Percentiles rank a stretch among this genome's conserved stretches.
phyloP scores from a whole-genome alignment of 2,113 vertebrate genomes.

The Raja brachyura region DNA sequence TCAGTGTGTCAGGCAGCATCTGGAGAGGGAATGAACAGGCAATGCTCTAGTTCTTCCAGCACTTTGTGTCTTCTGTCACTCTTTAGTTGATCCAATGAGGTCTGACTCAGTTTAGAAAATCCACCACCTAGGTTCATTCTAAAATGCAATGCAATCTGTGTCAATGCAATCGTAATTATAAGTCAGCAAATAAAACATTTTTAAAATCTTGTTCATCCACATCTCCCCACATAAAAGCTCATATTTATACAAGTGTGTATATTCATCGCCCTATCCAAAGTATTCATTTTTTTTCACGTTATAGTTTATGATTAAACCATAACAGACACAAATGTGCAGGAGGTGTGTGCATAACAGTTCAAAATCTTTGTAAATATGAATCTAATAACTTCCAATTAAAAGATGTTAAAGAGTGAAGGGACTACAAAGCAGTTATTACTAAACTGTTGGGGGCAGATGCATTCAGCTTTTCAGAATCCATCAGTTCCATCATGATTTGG shows the following conservation, averaged over 20 bases:
- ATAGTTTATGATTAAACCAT: neutral
- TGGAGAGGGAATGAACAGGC: too few relatives aligned
- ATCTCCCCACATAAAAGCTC: neutral
- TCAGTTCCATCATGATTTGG: neutral
- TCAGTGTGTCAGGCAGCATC: too few relatives aligned
- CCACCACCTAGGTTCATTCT: neutral
- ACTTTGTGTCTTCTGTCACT: neutral
- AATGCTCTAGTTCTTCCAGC: too few relatives aligned
- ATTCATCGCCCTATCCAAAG: neutral
- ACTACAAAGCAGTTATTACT: neutral
- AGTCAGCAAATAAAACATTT: neutral
- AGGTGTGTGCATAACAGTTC: neutral
- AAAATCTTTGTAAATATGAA: neutral
- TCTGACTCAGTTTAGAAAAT: neutral
- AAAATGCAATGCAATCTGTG: neutral
- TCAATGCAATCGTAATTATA: neutral
- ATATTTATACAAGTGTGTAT: too few relatives aligned
- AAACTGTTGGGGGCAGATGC: neutral
- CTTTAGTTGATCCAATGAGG: neutral
- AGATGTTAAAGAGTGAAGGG: neutral
- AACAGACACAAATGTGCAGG: neutral
- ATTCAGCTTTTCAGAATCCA: neutral
- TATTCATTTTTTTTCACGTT: neutral
- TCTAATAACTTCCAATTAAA: neutral
- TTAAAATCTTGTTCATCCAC: neutral